Evolutionary conservation across 2,797 vertebrate species (phyloP), one percentile per base, ranked within the genome.

Genomic region (Lithobates sylvaticus): DNA sequence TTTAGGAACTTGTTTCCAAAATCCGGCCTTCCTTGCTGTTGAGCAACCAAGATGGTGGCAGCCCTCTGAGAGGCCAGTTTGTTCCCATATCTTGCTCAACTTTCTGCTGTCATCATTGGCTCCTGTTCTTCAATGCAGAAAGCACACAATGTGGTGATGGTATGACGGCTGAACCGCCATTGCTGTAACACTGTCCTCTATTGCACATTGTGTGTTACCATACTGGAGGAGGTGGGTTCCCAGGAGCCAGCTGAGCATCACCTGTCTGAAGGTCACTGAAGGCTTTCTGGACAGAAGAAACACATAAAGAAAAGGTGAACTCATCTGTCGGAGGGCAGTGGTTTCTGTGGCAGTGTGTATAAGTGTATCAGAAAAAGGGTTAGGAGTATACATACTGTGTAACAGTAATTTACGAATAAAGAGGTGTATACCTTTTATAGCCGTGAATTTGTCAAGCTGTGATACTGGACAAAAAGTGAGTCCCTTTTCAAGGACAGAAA

Each of bases 151-250:
- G 4, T 8, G 15, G 58, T 13, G 71, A 9, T 21, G 44, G 21
- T 7, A 34, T 26, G 39, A 21, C 16, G 0, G 65, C 18, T 47
- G 1, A 23, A 15, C 44, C 47, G 1, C 27, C 65, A 27, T 29
- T 65, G 61, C n/a, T 67, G n/a, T 26, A 29, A 65, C 64, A n/a
- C 8, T 65, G 64, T 26, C n/a, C 65, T 26, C 65, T 15, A 29
- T 65, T 26, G 27, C 26, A 67, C 27, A 44, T 79, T 58, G 69
- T 71, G 70, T 0, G 27, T 96, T 97, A 99, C 98, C 98, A 99
- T 91, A 96, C 96, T 29, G 97, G 94, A 12, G 97, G 97, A 0
- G 97, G 98, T 26, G 95, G 94, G 91, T 97, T 94, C 88, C 96
- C 93, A 6, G 97, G 97, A 88, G 96, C 97, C 87, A 95, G 94